Base-by-base conservation (phyloP, 2,113 vertebrate species). In the Dolichotis patagonum region DNA sequence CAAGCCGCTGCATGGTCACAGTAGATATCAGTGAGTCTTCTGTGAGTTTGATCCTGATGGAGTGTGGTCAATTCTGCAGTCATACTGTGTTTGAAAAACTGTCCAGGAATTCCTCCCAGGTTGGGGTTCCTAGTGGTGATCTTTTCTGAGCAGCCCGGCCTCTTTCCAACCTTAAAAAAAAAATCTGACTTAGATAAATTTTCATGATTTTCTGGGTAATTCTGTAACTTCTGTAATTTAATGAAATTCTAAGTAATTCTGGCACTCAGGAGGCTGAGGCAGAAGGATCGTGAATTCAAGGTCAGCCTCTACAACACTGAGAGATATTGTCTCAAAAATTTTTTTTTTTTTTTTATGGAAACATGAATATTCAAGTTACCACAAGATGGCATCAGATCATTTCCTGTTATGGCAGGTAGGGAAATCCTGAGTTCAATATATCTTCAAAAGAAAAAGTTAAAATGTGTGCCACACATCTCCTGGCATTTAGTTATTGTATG, bases 361-460 rank as follows among this genome's bases (percentile, higher is more conserved):
- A 91, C 60, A 71, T 78, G 80, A 95, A 69, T 95, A 92, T 90
- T 65, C 46, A 95, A 80, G 20, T 96, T 84, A 62, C 98, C 98
- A 97, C 97, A 94, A 98, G 98, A 81, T 98, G 98, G 97, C 98
- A 22, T 95, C 92, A 96, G 93, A 85, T 90, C 52, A 96, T 97
- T 96, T 95, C 73, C 91, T 85, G 83, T 54, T 80, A 78, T 38
- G 43, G 56, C 71, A 63, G 90, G 12, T 65, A 80, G 88, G 52
- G 30, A 56, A 56, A 94, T 54, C 11, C 24, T 88, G 83, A 43
- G 67, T 88, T 89, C 60, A 88, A 54, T 82, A 67, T 73, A 69
- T 92, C 83, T 54, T 96, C 89, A 12, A 75, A 65, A 56, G 77
- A 67, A 83, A 63, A 65, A 56, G 20, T 85, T 92, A 81, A 73